Base-by-base conservation (phyloP, 1,140 invertebrate species). In the Ostrea denselamellosa region DNA sequence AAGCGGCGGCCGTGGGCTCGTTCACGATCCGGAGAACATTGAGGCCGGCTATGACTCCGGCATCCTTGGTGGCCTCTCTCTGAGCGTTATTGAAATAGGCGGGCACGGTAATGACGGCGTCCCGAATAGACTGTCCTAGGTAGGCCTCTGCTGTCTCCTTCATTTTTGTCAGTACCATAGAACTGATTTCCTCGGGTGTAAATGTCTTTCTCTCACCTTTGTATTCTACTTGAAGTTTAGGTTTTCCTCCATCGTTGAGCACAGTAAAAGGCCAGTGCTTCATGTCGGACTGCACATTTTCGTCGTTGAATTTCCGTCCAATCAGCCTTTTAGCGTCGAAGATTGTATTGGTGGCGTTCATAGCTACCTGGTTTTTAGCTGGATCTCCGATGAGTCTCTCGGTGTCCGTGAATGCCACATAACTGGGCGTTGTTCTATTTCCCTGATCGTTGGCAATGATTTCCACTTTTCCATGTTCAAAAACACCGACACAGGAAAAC, bases 391-490 rank as follows among this genome's bases (percentile, higher is more conserved):
- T 98, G 90, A 99, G 97, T 95, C 98, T 97, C 95, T 99, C 98
- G 5, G 97, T 98, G 93, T 99, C 98, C 77, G 98, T 99, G 96
- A 99, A 99, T 88, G 98, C 98, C 81, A 99, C 98, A 96, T 99
- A 99, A 88, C 97, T 98, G 86, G 98, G 98, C 87, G 98, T 99
- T 52, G 98, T 99, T 92, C 98, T 96, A 96, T 99, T 99, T 94
- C 98, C 98, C 95, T 99, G 98, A 95, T 99, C 98, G 94, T 99
- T 99, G 91, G 98, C 98, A 95, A 99, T 99, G 93, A 99, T 99
- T 96, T 99, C 98, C 85, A 99, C 98, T 95, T 98, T 99, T 93
- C 98, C 98, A 93, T 96, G 95, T 90, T 95, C 94, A 90, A 96
- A 96, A 7, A 96, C 96, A 56, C 96, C 96, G 34, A 93, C 93